A percentile compares a stretch with the other conserved stretches of the same genome.
phyloP scores from a whole-genome alignment of 2,113 vertebrate species.

The Dasyurus viverrinus region DNA sequence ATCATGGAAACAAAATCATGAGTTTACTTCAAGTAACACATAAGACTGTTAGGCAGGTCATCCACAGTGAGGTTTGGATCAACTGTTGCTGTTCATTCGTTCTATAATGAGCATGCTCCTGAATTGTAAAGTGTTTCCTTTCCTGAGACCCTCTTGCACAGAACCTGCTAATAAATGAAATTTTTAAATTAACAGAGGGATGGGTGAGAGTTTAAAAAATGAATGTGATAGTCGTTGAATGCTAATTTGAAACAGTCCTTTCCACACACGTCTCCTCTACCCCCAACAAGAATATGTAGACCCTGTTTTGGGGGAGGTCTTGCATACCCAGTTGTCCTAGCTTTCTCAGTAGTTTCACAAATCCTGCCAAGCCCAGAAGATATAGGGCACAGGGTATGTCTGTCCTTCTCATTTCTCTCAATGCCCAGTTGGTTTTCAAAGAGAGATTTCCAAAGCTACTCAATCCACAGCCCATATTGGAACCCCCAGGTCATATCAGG shows the following conservation, averaged over 20 bases:
- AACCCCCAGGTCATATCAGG: neutral
- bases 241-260: neutral
- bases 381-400: neutral
- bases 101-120: constrained; percentile 82
- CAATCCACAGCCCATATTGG: neutral
- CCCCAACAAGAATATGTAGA: neutral
- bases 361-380: neutral
- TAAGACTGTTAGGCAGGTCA: constrained; percentile 86
- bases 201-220: neutral
- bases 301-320: neutral
- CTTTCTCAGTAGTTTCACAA: neutral
- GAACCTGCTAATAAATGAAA: constrained; percentile 81
- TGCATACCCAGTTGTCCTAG: neutral
- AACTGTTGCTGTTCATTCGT: constrained; percentile 84
- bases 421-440: neutral
- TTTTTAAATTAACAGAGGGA: neutral
- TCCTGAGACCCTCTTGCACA: constrained; percentile 87
- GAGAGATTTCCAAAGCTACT: neutral
- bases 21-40: constrained; percentile 76
- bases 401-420: neutral
- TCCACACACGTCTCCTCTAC: neutral
- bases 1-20: constrained; percentile 66
- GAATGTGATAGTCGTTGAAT: neutral
- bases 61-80: constrained; percentile 76
- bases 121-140: constrained; percentile 80